Conservation (phyloP, 2,888 invertebrate species). For the Helleia helle region DNA sequence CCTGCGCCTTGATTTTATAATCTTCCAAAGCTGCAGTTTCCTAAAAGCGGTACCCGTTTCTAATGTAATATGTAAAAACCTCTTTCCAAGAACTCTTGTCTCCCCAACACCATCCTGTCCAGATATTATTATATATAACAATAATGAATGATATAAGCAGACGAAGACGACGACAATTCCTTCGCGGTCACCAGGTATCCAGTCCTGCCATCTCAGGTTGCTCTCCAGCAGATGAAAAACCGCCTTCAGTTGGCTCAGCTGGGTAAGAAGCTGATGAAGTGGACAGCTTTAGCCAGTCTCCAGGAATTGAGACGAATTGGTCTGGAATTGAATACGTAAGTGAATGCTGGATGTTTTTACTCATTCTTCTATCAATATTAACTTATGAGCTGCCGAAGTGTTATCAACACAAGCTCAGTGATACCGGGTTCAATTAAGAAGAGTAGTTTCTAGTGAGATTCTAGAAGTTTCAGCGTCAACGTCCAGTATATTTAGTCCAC, state of each 20-base stretch:
- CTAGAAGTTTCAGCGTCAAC: too few species aligned
- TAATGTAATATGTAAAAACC: too few species aligned
- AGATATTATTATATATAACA: too few species aligned
- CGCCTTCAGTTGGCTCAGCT: constrained; percentile 45
- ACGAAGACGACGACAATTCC: constrained; percentile 25
- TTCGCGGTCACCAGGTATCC: constrained; percentile 34
- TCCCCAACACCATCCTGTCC: too few species aligned
- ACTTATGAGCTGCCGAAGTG: background rate
- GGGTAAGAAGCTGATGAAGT: constrained; percentile 58
- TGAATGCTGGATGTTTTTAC: background rate
- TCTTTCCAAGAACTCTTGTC: too few species aligned
- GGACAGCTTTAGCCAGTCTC: constrained; percentile 51
- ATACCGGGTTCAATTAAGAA: too few species aligned
- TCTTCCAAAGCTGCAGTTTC: too few species aligned
- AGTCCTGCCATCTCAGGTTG: constrained; percentile 54
- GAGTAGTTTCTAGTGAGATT: too few species aligned
- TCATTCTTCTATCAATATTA: background rate
- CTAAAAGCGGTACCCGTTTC: too few species aligned
- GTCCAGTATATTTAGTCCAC: too few species aligned
- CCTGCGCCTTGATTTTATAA: too few species aligned
- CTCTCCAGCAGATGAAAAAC: constrained; percentile 56
- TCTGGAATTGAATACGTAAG: constrained; percentile 28
- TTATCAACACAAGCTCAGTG: too few species aligned
- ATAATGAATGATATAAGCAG: constrained; percentile 13
- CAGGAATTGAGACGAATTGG: constrained; percentile 40